phyloP scores from a whole-genome alignment of 1,140 invertebrate species.

The Nephotettix cincticeps region DNA sequence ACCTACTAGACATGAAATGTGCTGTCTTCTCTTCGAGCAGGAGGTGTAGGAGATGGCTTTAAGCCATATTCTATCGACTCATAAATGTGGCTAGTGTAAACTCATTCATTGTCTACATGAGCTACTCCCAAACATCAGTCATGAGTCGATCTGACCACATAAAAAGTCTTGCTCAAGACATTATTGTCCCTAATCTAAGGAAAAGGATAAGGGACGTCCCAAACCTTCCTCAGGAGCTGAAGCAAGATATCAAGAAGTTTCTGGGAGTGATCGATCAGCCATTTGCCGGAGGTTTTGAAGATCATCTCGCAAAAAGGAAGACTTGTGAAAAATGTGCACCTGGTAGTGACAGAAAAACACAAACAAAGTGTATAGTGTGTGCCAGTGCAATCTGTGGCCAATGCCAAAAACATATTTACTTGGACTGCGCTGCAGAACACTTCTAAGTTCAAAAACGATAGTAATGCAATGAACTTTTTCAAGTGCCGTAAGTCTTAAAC shows the following conservation, averaged over 20 bases:
- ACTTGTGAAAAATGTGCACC: not conserved
- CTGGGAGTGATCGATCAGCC: not conserved
- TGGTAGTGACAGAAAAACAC: not conserved
- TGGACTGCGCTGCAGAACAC: not conserved
- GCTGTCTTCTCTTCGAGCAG: too few species aligned
- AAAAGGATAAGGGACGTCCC: constrained; percentile 27
- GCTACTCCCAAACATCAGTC: too few species aligned
- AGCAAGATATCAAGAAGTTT: not conserved
- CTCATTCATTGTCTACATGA: too few species aligned
- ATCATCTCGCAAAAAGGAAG: too few species aligned
- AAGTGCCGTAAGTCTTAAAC: too few species aligned
- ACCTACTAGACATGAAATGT: too few species aligned
- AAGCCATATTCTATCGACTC: constrained; percentile 38
- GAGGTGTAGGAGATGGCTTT: constrained; percentile 41
- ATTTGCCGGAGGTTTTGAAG: not conserved
- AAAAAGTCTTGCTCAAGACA: constrained; percentile 32
- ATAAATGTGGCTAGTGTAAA: constrained; percentile 36
- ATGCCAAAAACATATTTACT: not conserved
- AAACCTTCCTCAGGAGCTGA: not conserved
- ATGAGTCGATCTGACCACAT: too few species aligned
- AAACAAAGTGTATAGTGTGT: not conserved
- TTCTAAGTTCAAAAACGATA: too few species aligned
- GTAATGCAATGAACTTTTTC: too few species aligned
- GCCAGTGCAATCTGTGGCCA: not conserved
- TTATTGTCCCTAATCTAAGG: constrained; percentile 36